A percentile compares a stretch with the other conserved stretches of the same genome.
phyloP scores from a whole-genome alignment of 2,888 invertebrate species.

The Pediacus dermestoides region DNA sequence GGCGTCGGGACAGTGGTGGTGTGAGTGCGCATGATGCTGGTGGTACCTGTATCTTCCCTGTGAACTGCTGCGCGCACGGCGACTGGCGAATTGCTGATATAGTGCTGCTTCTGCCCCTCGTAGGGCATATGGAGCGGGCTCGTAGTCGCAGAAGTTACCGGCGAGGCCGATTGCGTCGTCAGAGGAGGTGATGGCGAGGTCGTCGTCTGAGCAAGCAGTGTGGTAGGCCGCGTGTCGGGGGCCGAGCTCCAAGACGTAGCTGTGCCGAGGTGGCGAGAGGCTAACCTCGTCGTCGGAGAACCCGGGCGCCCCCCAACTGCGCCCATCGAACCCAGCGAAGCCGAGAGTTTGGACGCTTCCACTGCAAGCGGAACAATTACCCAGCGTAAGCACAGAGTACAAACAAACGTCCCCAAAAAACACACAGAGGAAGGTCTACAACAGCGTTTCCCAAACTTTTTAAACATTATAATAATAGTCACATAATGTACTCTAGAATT shows the following conservation, averaged over 20 bases:
- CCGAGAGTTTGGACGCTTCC: conserved; percentile 55
- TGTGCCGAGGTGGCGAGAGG: conserved; percentile 60
- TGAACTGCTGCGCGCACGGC: conserved; percentile 55
- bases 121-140: conserved; percentile 41
- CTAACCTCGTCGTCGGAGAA: conserved; percentile 87
- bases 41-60: conserved; percentile 50
- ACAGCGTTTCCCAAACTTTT: too few species aligned
- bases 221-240: conserved; percentile 52
- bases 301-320: conserved; percentile 55
- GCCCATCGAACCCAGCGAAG: conserved; percentile 59
- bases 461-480: too few species aligned
- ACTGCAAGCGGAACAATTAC: conserved; percentile 38
- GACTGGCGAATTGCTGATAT: conserved; percentile 50
- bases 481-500: too few species aligned
- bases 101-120: conserved; percentile 19
- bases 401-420: too few species aligned
- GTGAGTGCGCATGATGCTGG: conserved; percentile 40
- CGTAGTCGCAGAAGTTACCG: conserved; percentile 50
- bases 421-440: too few species aligned
- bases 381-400: too few species aligned
- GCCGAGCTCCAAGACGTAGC: conserved; percentile 60
- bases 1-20: conserved; percentile 54
- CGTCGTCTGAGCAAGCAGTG: conserved; percentile 51
- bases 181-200: conserved; percentile 43
- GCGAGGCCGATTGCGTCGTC: conserved; percentile 49